These are phyloP conservation scores for Nemoura dubitans DNA, from an alignment of 2,888 invertebrate species.

Conservation along the genomic window DNA sequence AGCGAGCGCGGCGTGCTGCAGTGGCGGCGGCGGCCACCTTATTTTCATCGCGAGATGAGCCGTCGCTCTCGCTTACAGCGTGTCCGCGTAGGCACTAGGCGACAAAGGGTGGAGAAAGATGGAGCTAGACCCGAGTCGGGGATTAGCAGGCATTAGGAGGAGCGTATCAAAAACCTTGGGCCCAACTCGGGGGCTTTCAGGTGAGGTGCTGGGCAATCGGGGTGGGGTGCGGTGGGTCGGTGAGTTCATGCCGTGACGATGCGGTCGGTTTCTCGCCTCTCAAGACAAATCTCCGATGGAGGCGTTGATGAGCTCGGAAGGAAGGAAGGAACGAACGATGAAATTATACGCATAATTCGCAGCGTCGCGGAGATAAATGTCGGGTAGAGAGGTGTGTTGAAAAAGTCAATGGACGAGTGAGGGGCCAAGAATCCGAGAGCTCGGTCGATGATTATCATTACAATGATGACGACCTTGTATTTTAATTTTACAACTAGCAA, in stretches of 20 bases:
- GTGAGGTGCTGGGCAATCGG: neutral
- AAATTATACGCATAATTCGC: neutral
- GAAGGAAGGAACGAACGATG: neutral
- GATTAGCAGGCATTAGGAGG: neutral
- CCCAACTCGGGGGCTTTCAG: neutral
- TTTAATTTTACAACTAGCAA: conserved; percentile 5
- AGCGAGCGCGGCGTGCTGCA: neutral
- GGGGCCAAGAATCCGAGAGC: neutral
- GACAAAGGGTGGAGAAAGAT: neutral
- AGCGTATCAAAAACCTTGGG: conserved; percentile 12
- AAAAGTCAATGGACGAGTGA: neutral
- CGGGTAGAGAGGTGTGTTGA: neutral
- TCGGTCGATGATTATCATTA: neutral
- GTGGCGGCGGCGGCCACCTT: neutral
- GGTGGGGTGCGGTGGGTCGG: neutral
- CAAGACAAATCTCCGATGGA: neutral
- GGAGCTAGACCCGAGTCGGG: neutral
- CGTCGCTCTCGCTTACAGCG: neutral
- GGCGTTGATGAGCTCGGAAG: conserved; percentile 5
- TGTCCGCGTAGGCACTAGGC: neutral
- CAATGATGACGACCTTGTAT: conserved; percentile 7
- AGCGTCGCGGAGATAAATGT: neutral
- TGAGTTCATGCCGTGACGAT: neutral
- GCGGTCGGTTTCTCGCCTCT: conserved; percentile 12
- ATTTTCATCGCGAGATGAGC: conserved; percentile 7